Base-by-base conservation (phyloP, 2,797 vertebrate genomes). In the Bovichtus variegatus region DNA sequence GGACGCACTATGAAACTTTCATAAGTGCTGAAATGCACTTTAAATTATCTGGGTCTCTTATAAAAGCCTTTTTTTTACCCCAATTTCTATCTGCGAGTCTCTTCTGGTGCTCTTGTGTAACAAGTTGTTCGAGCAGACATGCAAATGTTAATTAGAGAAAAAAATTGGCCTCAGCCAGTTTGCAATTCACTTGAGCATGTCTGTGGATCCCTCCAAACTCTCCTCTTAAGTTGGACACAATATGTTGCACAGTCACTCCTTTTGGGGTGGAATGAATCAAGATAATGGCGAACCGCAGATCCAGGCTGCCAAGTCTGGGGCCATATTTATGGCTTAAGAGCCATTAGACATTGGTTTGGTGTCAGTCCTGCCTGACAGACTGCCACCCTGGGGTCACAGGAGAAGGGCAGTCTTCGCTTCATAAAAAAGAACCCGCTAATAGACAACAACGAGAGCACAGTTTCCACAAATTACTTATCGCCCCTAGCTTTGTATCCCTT, bases 271-370 rank as follows among this genome's bases (percentile, higher is more conserved):
- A 91, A 93, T 93, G 90, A 92, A 94, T 93, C 85, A 93, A 91
- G 86, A 78, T 91, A 86, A 89, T 91, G 83, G 87, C 67, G 50
- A 78, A 79, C 67, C 8, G 61, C 90, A 91, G 86, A 90, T 90
- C 71, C 74, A 78, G 80, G 68, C 88, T 88, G 93, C 91, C 90
- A 86, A 84, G 76, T 89, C 83, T 19, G 49, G 59, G 58, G 87
- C 84, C 81, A 71, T 93, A 89, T 93, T 93, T 91, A 92, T 87
- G 80, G 88, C 87, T 87, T 85, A 71, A 82, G 82, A 86, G 83
- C 88, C 85, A 89, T 93, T 91, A 91, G 80, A 84, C 87, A 88
- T 92, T 89, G 91, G 90, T 90, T 86, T 90, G 89, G 77, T 94
- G 88, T 92, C 92, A 91, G 77, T 85, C 70, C 76, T 71, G 78